A percentile compares a stretch with the other conserved stretches of the same genome.
Conservation (phyloP, 2,888 invertebrate species). For the Gerris lacustris region DNA sequence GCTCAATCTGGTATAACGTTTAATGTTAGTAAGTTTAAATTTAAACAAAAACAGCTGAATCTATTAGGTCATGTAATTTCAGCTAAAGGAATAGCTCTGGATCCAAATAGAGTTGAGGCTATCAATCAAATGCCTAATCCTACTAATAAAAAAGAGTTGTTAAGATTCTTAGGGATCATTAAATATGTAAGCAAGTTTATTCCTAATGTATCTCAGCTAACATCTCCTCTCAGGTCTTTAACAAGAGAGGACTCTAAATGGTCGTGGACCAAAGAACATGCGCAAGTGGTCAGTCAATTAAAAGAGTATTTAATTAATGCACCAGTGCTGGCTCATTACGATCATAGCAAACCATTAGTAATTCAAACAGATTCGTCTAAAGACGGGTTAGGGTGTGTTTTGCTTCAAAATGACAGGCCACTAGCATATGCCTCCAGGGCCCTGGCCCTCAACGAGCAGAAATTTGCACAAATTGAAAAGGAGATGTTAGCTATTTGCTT, state of each 20-base stretch:
- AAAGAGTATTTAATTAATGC: not conserved
- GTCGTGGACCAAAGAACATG: slow-evolving; percentile 4
- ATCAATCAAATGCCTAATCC: slow-evolving; percentile 13
- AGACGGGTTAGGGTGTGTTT: slow-evolving; percentile 34
- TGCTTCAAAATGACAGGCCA: slow-evolving; percentile 34
- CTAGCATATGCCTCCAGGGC: slow-evolving; percentile 34
- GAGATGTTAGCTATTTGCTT: slow-evolving; percentile 34
- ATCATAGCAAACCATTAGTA: slow-evolving; percentile 9
- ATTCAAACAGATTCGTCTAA: slow-evolving; percentile 30
- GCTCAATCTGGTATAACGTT: slow-evolving; percentile 8
- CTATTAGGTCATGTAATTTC: slow-evolving; percentile 18
- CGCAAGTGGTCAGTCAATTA: not conserved
- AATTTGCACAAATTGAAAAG: slow-evolving; percentile 37
- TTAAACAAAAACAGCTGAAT: slow-evolving; percentile 10
- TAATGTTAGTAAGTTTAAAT: slow-evolving; percentile 16
- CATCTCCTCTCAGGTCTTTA: slow-evolving; percentile 6
- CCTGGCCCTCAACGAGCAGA: slow-evolving; percentile 31
- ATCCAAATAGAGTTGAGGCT: slow-evolving; percentile 11
- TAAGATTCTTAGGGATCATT: slow-evolving; percentile 16
- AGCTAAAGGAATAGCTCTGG: slow-evolving; percentile 10
- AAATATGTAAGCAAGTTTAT: slow-evolving; percentile 15
- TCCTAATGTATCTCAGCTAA: slow-evolving; percentile 5
- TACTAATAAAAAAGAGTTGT: slow-evolving; percentile 10
- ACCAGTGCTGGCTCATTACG: not conserved
- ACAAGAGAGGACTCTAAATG: slow-evolving; percentile 5